Base-by-base conservation (phyloP, 2,113 vertebrate genomes). In the Dipodomys ordii region DNA sequence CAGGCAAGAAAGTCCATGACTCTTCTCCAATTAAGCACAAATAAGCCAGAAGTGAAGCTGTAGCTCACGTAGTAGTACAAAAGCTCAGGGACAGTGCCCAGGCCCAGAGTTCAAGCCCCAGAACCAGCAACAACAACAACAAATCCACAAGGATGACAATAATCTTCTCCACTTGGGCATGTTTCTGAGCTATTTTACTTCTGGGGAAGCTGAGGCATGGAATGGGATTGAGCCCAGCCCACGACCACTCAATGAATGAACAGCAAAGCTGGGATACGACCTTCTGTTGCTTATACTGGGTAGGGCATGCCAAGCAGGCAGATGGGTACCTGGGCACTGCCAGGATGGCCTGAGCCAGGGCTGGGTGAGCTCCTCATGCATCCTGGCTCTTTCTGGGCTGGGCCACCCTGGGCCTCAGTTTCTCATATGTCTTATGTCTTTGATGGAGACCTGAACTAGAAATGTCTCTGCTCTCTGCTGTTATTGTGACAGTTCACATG, bases 111-210 rank as follows among this genome's bases (percentile, higher is more conserved):
- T 57, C 53, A 57, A 57, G 53, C 15, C 53, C 53, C 15, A 57
- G 53, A 57, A 18, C 15, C 53, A 57, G 0, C 49, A 53, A 2
- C 15, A 57, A 57, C 12, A 57, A 18, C 12, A 57, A 57, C 49
- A 57, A 57, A 57, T 57, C 53, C 13, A 13, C 8, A 28, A 49
- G 77, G 44, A 22, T 53, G 32, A 19, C 30, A 22, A 7, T 9
- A 72, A 73, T 49, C 86, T 69, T 62, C 85, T 15, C 71, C 23
- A 23, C 57, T 27, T 6, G 7, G 22, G 30, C 39, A 1, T 11
- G 20, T 72, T 89, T 92, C 85, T 83, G 60, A 83, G n/a, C 6
- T 72, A 44, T 22, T 72, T 88, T 32, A 35, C 86, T 83, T 67
- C 67, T 16, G 20, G 32, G 35, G 28, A 95, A 95, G 80, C 79